Evolutionary conservation across 2,888 invertebrate species (phyloP).

Genomic region (Rhyacophila evoluta): DNA sequence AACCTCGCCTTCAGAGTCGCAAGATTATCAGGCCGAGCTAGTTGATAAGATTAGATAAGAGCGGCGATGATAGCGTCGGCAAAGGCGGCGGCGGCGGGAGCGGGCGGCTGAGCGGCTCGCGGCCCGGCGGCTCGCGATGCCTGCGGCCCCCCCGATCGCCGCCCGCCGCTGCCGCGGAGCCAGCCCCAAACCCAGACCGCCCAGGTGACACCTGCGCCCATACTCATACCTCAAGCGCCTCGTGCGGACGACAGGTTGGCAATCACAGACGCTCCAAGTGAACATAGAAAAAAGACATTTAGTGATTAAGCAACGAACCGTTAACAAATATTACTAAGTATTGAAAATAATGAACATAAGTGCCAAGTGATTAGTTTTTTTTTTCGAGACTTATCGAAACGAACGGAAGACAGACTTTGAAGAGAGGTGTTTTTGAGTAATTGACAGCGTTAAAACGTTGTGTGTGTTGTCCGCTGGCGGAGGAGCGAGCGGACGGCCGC

Average conservation of each 20-base stretch:
- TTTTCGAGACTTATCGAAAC: background rate
- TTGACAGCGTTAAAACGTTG: constrained; percentile 37
- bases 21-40: constrained; percentile 5
- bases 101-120: constrained; percentile 41
- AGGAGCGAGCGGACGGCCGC: constrained; percentile 37
- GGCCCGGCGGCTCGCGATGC: constrained; percentile 34
- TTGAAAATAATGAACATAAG: background rate
- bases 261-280: background rate
- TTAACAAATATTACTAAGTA: background rate
- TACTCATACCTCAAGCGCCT: background rate
- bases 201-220: constrained; percentile 13
- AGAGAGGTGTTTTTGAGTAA: constrained; percentile 26
- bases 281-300: background rate
- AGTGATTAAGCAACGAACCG: background rate
- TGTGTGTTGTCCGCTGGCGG: constrained; percentile 31
- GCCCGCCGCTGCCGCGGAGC: constrained; percentile 27
- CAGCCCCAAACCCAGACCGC: background rate
- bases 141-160: constrained; percentile 11
- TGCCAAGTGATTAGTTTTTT: constrained; percentile 11
- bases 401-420: constrained; percentile 11
- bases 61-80: constrained; percentile 41
- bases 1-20: background rate
- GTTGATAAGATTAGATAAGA: constrained; percentile 37
- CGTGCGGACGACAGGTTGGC: background rate
- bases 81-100: constrained; percentile 42